These are phyloP conservation scores for Melanogrammus aeglefinus DNA, from an alignment of 2,797 vertebrate species.

Conservation along the genomic window DNA sequence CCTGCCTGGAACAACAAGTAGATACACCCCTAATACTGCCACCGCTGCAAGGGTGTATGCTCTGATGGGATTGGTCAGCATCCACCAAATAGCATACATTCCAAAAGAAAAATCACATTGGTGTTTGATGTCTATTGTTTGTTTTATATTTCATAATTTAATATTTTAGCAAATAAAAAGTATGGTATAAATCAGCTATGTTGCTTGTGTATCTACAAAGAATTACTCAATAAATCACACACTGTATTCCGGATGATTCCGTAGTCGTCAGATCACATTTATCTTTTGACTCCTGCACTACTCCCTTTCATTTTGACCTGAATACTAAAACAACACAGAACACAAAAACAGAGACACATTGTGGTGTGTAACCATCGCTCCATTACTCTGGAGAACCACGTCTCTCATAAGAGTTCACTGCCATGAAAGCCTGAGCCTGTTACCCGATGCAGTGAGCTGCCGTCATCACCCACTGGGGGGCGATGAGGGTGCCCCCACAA, in stretches of 20 bases:
- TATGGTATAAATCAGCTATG: not conserved
- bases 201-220: too few species aligned
- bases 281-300: not conserved
- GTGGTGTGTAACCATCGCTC: not conserved
- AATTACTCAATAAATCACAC: too few species aligned
- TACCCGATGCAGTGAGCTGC: conserved; percentile 89
- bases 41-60: not conserved
- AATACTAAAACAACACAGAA: not conserved
- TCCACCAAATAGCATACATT: not conserved
- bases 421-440: not conserved
- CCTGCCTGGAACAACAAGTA: not conserved
- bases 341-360: not conserved
- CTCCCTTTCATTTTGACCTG: not conserved
- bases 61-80: not conserved
- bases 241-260: too few species aligned
- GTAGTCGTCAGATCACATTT: too few species aligned
- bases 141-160: not conserved
- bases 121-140: not conserved
- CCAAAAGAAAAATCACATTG: not conserved
- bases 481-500: conserved; percentile 82
- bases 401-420: not conserved
- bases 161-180: not conserved
- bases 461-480: conserved; percentile 83
- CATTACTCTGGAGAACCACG: not conserved
- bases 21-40: not conserved